Conservation (phyloP, 30 jellyfish, hydroid and myxozoan species). For the Pelagia noctiluca region DNA sequence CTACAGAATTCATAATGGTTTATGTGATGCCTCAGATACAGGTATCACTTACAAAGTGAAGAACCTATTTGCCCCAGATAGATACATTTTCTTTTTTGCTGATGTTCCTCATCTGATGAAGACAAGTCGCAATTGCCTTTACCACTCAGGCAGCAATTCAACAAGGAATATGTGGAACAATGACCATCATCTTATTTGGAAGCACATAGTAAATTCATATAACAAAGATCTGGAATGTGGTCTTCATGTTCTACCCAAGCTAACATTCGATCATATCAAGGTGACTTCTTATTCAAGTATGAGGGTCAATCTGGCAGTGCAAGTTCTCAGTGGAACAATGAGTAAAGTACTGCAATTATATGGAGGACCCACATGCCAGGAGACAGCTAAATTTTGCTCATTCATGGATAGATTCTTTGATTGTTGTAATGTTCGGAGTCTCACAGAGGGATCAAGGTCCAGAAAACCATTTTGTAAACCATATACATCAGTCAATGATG, state of each 20-base stretch:
- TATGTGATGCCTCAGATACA: not conserved
- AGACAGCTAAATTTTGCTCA: constrained; percentile 27
- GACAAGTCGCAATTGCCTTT: constrained; percentile 31
- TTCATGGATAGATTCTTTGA: constrained; percentile 39
- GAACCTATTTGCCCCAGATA: constrained; percentile 27
- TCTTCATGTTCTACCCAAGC: constrained; percentile 9
- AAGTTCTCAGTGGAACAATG: constrained; percentile 15
- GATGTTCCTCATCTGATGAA: constrained; percentile 55
- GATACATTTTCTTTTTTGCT: constrained; percentile 23
- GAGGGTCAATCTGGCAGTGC: constrained; percentile 64
- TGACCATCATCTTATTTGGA: constrained; percentile 24
- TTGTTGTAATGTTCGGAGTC: constrained; percentile 52
- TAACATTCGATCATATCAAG: constrained; percentile 46
- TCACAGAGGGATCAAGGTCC: not conserved
- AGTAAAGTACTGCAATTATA: not conserved
- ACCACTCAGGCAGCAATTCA: constrained; percentile 32
- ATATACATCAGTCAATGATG: constrained; percentile 22
- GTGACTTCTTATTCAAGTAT: constrained; percentile 40
- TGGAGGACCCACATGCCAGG: not conserved
- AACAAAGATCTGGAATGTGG: constrained; percentile 13
- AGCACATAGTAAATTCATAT: constrained; percentile 5
- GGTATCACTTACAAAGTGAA: constrained; percentile 1
- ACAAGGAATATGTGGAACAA: constrained; percentile 36
- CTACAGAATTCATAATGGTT: constrained; percentile 25
- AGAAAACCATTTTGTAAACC: constrained; percentile 26